phyloP scores from a whole-genome alignment of 2,797 vertebrate species.

The Pangasius krempfi region DNA sequence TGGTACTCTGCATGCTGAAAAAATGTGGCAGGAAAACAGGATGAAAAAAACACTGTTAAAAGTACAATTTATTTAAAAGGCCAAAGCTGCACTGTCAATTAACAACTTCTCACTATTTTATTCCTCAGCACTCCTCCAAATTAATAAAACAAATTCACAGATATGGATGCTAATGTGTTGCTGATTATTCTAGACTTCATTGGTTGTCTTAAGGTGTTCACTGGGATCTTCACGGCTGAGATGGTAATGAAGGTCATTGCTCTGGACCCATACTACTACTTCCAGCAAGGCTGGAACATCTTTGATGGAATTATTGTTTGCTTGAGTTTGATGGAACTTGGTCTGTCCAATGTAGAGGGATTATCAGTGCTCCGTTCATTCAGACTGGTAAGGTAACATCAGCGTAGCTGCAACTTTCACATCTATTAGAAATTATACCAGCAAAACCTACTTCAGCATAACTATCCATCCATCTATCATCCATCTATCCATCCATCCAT shows the following conservation, averaged over 20 bases:
- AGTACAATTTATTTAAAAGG: not conserved
- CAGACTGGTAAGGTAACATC: constrained; percentile 83
- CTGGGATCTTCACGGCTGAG: constrained; percentile 96
- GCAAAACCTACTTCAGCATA: not conserved
- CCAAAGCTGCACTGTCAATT: not conserved
- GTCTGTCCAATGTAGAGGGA: constrained; percentile 92
- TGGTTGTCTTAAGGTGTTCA: constrained; percentile 83
- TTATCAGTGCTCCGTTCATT: constrained; percentile 95
- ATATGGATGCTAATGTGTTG: not conserved
- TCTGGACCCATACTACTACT: constrained; percentile 95
- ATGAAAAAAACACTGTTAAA: not conserved
- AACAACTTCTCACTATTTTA: not conserved
- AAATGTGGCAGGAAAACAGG: too few relatives aligned
- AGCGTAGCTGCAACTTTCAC: not conserved
- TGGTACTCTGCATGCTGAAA: too few relatives aligned
- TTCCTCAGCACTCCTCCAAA: not conserved
- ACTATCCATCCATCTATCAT: not conserved
- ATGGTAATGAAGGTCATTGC: constrained; percentile 97
- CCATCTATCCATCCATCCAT: not conserved
- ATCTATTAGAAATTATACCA: not conserved
- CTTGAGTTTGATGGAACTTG: constrained; percentile 96
- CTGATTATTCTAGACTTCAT: not conserved
- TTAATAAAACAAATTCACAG: not conserved
- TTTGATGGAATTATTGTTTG: constrained; percentile 96
- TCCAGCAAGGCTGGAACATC: constrained; percentile 99